Base-by-base conservation (phyloP, 23 tunicate species). In the Trididemnum clinides region DNA sequence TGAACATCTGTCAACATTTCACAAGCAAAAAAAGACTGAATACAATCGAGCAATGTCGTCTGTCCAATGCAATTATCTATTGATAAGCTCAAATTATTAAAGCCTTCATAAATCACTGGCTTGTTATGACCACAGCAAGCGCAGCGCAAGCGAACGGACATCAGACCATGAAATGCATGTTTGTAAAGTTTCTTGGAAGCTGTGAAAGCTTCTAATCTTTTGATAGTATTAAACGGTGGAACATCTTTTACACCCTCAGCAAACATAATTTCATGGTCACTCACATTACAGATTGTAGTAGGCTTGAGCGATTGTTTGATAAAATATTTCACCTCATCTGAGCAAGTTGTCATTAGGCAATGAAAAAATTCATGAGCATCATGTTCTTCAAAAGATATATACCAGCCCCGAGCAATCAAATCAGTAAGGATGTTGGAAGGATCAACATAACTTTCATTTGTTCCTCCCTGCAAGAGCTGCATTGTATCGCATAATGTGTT, bases 301-400 rank as follows among this genome's bases (percentile, higher is more conserved):
- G 4, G 4, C 23, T 15, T 12, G 7, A 19, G 6, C 2, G 22
- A 23, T 20, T 74, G 58, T 6, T 5, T 23, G 23, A 50, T 6
- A 33, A 2, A 32, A 31, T 12, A 30, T 23, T 71, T 80, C 35
- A 51, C 19, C 85, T 94, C 98, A 25, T 89, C 98, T 34, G 72
- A 64, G 19, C 89, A 6, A 1, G 98, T 94, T 2, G 88, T 73
- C 77, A 86, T 32, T 0, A 94, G 15, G 7, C 74, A 93, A 63
- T 94, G 93, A 34, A 94, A 86, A 64, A 94, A 85, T 72, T 94
- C 98, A 77, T 94, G 98, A n/a, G 98, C 76, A 65, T 94, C 98
- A 57, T 94, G 98, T 69, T 94, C 94, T 33, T 94, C 95, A 20
- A 49, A 33, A 49, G 94, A 39, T 22, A 94, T 94, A 15, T 59